Base-by-base conservation (phyloP, 2,113 vertebrate genomes). In the Osmerus eperlanus region DNA sequence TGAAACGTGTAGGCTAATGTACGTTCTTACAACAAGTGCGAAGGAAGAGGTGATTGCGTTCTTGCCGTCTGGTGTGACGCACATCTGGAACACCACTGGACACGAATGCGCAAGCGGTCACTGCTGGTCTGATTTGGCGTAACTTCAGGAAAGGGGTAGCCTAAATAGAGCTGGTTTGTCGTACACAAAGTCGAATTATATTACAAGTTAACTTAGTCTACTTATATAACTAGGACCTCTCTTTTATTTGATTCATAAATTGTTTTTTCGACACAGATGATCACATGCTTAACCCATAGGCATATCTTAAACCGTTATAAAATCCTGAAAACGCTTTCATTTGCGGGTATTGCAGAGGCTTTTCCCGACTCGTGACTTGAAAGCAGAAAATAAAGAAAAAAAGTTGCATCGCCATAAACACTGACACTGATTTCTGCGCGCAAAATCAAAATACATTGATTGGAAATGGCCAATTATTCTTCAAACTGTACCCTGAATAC, bases 1-100 rank as follows among this genome's bases (percentile, higher is more conserved):
- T 11, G 25, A 25, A 13, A 65, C 63, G 74, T 61, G 63, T 59
- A 47, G 12, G 52, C n/a, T 67, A 77, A 73, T n/a, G 82, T 81
- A 72, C 78, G 66, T 11, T 61, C 32, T 4, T 36, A 36, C 32
- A 77, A 72, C 77, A 82, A 85, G 76, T 82, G 81, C 77, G 83
- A 68, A 75, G 79, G 84, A 84, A 87, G 71, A 55, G 64, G 61
- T 63, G 25, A 72, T 58, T 58, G 62, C 41, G 62, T 65, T 65
- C 28, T 55, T 23, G 53, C 71, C 2, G 54, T 59, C 81, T 84
- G 84, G 83, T 85, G 84, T 89, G 89, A 90, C 89, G 86, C 89
- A 90, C 89, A 90, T 90, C 89, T 90, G 89, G 87, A 88, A 81
- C 79, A 79, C 81, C 81, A 16, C 77, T 84, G 84, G 85, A 85